Base-by-base conservation (phyloP, 2,113 vertebrate species). In the Mobula hypostoma region DNA sequence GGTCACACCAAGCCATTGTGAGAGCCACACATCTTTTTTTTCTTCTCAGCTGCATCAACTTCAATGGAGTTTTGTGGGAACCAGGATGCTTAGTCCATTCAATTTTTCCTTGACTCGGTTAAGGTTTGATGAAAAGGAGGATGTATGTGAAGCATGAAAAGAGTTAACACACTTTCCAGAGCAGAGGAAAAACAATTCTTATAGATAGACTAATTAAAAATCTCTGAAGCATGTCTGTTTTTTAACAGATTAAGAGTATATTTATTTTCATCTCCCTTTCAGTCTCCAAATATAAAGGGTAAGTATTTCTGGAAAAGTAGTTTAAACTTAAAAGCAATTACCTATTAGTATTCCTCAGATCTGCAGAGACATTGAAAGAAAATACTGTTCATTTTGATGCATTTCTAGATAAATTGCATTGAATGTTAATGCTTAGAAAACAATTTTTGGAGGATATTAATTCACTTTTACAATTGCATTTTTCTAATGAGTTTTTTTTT, bases 301-400 rank as follows among this genome's bases (percentile, higher is more conserved):
- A 74, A 93, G 24, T 93, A 93, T 74, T 74, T 40, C 68, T 74
- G 14, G 19, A 93, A 56, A 74, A 76, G 66, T 93, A 74, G 70
- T 56, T 32, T 29, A 93, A 93, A 76, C 40, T 74, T 56, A 56
- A 93, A 76, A 56, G 70, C 40, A 72, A 93, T 74, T 93, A 68
- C 90, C 36, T 29, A 74, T 74, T 40, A 93, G 91, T 21, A 74
- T 40, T 93, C 72, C 72, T 24, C 19, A 93, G 40, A 92, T 92
- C 88, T 68, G 21, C 68, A 72, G 88, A 92, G 87, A 74, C 91
- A 40, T 14, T 5, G 70, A 56, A 93, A 48, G 36, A 74, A 93
- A 74, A 74, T 74, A 93, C 48, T 15, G 12, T 91, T 91, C 88
- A 17, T 91, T 91, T 91, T 91, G 88, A 91, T 91, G 32, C 29